phyloP scores from a whole-genome alignment of 2,113 vertebrate genomes.

The Silurus meridionalis region DNA sequence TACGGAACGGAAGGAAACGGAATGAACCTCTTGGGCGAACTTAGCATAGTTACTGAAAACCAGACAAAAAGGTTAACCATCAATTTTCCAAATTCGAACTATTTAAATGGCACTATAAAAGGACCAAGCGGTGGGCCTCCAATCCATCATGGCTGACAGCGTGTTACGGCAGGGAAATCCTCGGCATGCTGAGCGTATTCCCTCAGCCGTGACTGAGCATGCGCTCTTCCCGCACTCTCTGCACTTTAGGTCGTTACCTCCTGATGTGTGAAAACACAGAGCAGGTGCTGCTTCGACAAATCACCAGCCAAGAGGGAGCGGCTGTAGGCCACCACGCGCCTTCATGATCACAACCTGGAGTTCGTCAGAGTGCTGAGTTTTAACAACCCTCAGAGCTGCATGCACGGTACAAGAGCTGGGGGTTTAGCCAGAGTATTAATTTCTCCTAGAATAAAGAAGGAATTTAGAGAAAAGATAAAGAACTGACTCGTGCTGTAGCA shows the following conservation, averaged over 20 bases:
- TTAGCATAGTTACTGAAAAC: neutral
- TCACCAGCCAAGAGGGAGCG: conserved; percentile 9
- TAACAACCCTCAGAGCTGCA: neutral
- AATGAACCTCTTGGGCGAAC: neutral
- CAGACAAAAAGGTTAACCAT: conserved; percentile 10
- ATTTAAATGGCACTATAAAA: neutral
- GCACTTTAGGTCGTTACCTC: conserved; percentile 35
- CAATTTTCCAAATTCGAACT: conserved; percentile 14
- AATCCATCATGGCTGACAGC: conserved; percentile 8
- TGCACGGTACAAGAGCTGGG: neutral
- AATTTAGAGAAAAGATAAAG: neutral
- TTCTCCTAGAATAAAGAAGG: neutral
- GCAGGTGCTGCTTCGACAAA: conserved; percentile 46
- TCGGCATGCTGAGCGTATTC: neutral
- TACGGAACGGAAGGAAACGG: neutral
- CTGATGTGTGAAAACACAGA: conserved; percentile 39
- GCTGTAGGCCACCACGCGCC: neutral
- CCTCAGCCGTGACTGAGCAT: neutral
- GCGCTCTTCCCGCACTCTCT: conserved; percentile 19
- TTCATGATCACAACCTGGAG: conserved; percentile 6
- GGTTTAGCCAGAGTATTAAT: neutral
- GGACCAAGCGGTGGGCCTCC: neutral
- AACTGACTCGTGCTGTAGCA: neutral
- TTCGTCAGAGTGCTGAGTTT: conserved; percentile 18
- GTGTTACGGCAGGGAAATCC: conserved; percentile 30